Percentiles rank a stretch among this genome's conserved stretches.
phyloP scores from a whole-genome alignment of 2,888 invertebrate species.

The Drosophila histrio region DNA sequence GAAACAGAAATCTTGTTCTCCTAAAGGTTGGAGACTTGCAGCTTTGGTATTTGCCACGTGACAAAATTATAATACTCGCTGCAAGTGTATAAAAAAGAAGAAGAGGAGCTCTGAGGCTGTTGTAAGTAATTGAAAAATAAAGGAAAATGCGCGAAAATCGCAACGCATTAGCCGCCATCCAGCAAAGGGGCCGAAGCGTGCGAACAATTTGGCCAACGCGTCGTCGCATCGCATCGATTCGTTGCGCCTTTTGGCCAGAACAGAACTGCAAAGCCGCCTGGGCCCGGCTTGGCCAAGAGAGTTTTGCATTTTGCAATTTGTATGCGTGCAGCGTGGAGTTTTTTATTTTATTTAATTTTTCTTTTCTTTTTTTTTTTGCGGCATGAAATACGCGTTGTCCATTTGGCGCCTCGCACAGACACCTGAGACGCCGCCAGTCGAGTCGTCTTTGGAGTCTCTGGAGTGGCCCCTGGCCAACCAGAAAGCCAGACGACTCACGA shows the following conservation, averaged over 20 bases:
- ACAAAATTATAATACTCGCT: neutral
- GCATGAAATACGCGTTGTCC: slow-evolving; percentile 63
- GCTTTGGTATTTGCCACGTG: too few species aligned
- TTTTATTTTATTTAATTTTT: neutral
- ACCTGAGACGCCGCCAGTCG: slow-evolving; percentile 40
- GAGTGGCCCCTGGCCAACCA: slow-evolving; percentile 28
- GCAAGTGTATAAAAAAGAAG: neutral
- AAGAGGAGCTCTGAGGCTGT: neutral
- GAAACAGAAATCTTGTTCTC: too few species aligned
- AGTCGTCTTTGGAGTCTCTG: slow-evolving; percentile 2
- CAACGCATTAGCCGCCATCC: slow-evolving; percentile 62
- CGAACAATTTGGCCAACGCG: slow-evolving; percentile 69
- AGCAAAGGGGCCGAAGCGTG: slow-evolving; percentile 63
- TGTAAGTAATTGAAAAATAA: slow-evolving; percentile 60
- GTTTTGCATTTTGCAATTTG: slow-evolving; percentile 61
- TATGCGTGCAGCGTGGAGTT: slow-evolving; percentile 66
- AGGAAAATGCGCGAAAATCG: slow-evolving; percentile 69
- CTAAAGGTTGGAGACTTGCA: too few species aligned
- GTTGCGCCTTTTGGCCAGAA: slow-evolving; percentile 60
- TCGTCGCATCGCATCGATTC: slow-evolving; percentile 47
- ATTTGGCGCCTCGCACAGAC: slow-evolving; percentile 70
- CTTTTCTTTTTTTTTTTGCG: slow-evolving; percentile 8
- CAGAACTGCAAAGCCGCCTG: neutral
- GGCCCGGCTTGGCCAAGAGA: slow-evolving; percentile 3
- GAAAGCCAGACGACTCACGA: slow-evolving; percentile 45